Conservation (phyloP, 2,113 vertebrate genomes). For the Megalops atlanticus region DNA sequence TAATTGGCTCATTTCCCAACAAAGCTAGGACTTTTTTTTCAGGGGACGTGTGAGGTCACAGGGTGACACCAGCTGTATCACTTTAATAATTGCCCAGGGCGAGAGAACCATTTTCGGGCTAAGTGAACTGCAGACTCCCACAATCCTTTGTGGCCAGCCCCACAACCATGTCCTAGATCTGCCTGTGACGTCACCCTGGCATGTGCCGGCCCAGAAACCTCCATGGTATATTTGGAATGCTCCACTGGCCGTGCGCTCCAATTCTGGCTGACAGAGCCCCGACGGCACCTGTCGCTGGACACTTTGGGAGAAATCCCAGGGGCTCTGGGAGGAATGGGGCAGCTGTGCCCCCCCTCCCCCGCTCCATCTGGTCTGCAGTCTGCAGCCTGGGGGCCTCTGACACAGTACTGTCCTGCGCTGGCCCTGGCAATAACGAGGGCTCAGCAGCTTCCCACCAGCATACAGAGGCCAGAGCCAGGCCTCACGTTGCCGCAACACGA, state of each 20-base stretch:
- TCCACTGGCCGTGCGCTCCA: constrained; percentile 1
- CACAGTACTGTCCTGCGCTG: background rate
- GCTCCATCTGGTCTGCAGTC: constrained; percentile 1
- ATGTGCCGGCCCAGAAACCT: background rate
- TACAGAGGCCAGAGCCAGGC: background rate
- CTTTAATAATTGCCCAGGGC: background rate
- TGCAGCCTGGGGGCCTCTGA: background rate
- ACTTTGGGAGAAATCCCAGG: constrained; percentile 18
- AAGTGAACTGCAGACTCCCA: background rate
- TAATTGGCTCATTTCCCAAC: too few relatives aligned
- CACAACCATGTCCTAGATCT: background rate
- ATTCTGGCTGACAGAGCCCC: background rate
- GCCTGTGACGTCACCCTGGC: constrained; percentile 22
- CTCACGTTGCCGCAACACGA: constrained; percentile 43
- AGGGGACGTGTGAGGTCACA: too few relatives aligned
- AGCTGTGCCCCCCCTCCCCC: constrained; percentile 51
- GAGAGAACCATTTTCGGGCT: constrained; percentile 6
- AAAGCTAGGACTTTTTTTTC: too few relatives aligned
- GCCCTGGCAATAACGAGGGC: constrained; percentile 3
- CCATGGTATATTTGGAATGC: constrained; percentile 13
- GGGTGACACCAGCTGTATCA: too few relatives aligned
- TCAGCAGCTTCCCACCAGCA: background rate
- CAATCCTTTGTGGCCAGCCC: background rate
- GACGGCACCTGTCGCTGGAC: constrained; percentile 61
- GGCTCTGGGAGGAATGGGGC: constrained; percentile 43